Conservation (phyloP, 2,797 vertebrate genomes). For the Cyclopterus lumpus region DNA sequence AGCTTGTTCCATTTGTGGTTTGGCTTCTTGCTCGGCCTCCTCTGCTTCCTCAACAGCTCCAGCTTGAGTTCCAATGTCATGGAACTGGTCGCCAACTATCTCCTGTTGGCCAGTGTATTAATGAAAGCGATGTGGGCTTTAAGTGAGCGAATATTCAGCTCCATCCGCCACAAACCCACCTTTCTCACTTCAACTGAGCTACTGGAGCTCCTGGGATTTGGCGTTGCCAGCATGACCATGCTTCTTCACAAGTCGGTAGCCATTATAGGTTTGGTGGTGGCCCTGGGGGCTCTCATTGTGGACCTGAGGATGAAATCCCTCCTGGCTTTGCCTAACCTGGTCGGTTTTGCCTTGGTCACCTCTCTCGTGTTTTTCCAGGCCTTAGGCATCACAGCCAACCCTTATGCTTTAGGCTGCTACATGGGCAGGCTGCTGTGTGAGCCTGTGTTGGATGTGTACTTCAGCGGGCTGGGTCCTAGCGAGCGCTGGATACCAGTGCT, state of each 20-base stretch:
- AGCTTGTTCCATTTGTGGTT: conserved; percentile 97
- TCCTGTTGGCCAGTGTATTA: conserved; percentile 90
- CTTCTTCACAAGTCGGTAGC: conserved; percentile 88
- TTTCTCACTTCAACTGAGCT: conserved; percentile 90
- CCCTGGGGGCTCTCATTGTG: conserved; percentile 91
- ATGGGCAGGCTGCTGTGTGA: conserved; percentile 93
- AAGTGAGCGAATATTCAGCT: conserved; percentile 91
- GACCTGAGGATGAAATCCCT: conserved; percentile 97
- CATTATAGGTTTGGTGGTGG: conserved; percentile 88
- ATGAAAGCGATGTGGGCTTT: conserved; percentile 89
- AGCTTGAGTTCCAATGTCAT: conserved; percentile 89
- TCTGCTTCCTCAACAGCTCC: conserved; percentile 94
- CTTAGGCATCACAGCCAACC: conserved; percentile 88
- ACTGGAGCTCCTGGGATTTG: conserved; percentile 95
- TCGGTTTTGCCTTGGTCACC: conserved; percentile 87
- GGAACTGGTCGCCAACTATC: conserved; percentile 92
- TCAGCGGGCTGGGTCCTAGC: conserved; percentile 91
- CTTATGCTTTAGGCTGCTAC: conserved; percentile 93
- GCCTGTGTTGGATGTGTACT: conserved; percentile 95
- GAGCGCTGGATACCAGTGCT: conserved; percentile 95
- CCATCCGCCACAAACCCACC: conserved; percentile 86
- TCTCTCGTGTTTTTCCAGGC: conserved; percentile 91
- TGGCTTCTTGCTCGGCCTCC: conserved; percentile 95
- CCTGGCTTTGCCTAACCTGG: conserved; percentile 91
- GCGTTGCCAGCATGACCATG: conserved; percentile 94